These are phyloP conservation scores for Carassius gibelio DNA, from an alignment of 2,113 vertebrate species.

Conservation along the genomic window DNA sequence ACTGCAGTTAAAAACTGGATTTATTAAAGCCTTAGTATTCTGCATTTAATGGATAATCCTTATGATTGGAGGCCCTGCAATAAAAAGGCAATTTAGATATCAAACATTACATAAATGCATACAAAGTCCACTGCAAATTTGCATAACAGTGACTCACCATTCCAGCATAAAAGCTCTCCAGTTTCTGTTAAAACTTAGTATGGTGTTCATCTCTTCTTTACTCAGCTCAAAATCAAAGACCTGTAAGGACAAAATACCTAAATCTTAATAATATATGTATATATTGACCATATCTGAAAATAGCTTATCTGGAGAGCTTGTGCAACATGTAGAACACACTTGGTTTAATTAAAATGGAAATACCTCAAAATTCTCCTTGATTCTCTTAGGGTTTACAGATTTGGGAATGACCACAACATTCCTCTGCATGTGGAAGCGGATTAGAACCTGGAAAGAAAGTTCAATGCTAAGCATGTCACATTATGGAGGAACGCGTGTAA, in stretches of 20 bases:
- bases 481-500: too few species aligned
- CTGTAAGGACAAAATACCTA: constrained; percentile 62
- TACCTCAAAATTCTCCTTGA: constrained; percentile 87
- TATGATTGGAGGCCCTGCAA: constrained; percentile 69
- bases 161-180: constrained; percentile 78
- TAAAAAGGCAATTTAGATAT: neutral
- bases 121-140: neutral
- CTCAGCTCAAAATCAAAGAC: constrained; percentile 87
- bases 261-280: too few species aligned
- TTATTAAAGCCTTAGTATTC: constrained; percentile 60
- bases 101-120: neutral
- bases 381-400: constrained; percentile 78
- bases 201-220: constrained; percentile 79
- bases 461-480: neutral
- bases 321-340: neutral
- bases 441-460: constrained; percentile 77
- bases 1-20: neutral
- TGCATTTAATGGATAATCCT: constrained; percentile 69
- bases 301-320: too few species aligned
- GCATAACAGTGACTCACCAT: constrained; percentile 73
- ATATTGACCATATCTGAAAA: neutral
- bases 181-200: constrained; percentile 80
- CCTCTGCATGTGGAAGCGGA: constrained; percentile 87
- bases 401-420: constrained; percentile 71
- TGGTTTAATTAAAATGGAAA: neutral